Percentiles rank a stretch among this genome's conserved stretches.
Evolutionary conservation across 2,797 vertebrate genomes (phyloP).

Genomic region (Bovichtus diacanthus): DNA sequence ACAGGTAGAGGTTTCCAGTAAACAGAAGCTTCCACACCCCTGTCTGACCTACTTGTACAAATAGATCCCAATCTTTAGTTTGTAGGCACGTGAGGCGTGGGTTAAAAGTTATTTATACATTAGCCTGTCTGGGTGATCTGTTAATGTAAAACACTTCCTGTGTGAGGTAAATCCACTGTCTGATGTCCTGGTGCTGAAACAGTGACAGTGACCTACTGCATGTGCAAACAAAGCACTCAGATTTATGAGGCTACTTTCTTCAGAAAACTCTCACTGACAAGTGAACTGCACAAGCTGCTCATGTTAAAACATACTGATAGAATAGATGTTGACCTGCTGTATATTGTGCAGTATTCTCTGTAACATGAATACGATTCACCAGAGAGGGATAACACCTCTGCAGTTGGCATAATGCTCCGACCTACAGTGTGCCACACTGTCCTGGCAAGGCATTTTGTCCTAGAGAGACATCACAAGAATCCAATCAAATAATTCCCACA

Average conservation of each 20-base stretch:
- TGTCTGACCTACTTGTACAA: conserved; percentile 83
- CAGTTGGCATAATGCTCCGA: conserved; percentile 22
- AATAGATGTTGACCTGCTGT: not conserved
- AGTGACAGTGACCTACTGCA: conserved; percentile 36
- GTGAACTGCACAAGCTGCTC: not conserved
- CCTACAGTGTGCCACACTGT: conserved; percentile 34
- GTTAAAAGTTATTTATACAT: conserved; percentile 77
- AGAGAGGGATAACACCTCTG: not conserved
- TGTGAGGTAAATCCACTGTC: conserved; percentile 70
- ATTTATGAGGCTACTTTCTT: not conserved
- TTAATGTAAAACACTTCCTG: conserved; percentile 54
- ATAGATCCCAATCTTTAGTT: conserved; percentile 73
- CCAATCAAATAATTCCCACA: conserved; percentile 61
- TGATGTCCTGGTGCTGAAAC: conserved; percentile 39
- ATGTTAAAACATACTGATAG: not conserved
- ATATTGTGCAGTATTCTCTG: not conserved
- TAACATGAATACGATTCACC: not conserved
- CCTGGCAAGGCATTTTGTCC: conserved; percentile 34
- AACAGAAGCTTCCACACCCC: conserved; percentile 68
- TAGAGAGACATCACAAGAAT: conserved; percentile 57
- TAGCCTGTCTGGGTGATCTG: conserved; percentile 72
- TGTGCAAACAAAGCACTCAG: not conserved
- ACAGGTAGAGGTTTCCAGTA: conserved; percentile 78
- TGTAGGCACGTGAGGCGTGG: conserved; percentile 71
- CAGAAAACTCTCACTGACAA: not conserved